A percentile compares a stretch with the other conserved stretches of the same genome.
Conservation (phyloP, 2,113 vertebrate species). For the Tautogolabrus adspersus region DNA sequence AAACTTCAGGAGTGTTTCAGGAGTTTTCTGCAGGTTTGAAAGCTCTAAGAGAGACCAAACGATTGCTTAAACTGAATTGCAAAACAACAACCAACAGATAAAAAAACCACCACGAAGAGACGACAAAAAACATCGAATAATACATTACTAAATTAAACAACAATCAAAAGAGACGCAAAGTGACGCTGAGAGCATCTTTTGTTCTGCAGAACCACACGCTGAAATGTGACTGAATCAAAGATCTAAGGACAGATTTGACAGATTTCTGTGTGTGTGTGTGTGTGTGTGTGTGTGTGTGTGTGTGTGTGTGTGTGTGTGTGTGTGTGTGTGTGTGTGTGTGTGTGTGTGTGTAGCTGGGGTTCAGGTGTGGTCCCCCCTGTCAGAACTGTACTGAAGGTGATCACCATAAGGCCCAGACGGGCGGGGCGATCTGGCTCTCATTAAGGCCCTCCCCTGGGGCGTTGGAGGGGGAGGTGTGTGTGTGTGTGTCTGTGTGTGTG, state of each 20-base stretch:
- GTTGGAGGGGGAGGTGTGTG: constrained; percentile 12
- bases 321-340: background rate
- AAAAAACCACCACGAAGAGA: too few relatives aligned
- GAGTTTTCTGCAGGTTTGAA: too few relatives aligned
- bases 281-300: background rate
- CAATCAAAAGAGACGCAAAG: too few relatives aligned
- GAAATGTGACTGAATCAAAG: background rate
- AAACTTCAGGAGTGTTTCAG: too few relatives aligned
- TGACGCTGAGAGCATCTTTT: too few relatives aligned
- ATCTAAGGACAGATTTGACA: background rate
- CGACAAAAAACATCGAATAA: too few relatives aligned
- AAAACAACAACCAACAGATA: too few relatives aligned
- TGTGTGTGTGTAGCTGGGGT: constrained; percentile 48
- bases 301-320: background rate
- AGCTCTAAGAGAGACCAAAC: too few relatives aligned
- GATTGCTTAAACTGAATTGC: too few relatives aligned
- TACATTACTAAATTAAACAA: too few relatives aligned
- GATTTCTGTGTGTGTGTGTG: too few relatives aligned
- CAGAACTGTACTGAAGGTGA: constrained; percentile 71
- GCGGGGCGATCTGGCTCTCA: constrained; percentile 80
- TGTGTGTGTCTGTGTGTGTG: too few relatives aligned
- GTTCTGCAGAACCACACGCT: background rate
- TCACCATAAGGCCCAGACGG: constrained; percentile 82
- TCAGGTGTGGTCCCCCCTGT: constrained; percentile 74
- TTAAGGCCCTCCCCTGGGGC: constrained; percentile 79